phyloP scores from a whole-genome alignment of 1,140 invertebrate genomes.

The Watersipora subatra region DNA sequence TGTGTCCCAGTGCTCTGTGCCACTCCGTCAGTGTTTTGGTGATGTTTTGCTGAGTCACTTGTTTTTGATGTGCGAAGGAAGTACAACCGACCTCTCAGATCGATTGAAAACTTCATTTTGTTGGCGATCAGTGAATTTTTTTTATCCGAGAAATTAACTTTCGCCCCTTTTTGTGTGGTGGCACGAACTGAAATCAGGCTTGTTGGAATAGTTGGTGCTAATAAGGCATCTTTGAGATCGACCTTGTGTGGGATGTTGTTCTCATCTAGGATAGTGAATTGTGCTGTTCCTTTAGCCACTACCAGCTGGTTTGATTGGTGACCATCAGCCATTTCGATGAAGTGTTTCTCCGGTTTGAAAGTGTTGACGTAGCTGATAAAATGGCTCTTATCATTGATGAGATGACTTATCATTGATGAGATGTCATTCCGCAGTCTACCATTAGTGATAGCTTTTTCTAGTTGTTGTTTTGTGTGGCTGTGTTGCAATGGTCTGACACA shows the following conservation, averaged over 20 bases:
- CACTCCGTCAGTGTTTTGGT: background rate
- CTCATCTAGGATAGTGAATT: background rate
- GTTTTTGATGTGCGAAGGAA: background rate
- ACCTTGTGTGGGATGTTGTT: background rate
- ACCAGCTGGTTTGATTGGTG: background rate
- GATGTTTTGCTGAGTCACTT: background rate
- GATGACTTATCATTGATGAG: no score
- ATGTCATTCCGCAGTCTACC: background rate
- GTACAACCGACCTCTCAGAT: background rate
- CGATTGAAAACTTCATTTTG: background rate
- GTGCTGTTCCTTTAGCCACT: background rate
- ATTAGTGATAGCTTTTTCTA: background rate
- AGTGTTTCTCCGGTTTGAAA: background rate
- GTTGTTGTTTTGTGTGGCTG: background rate
- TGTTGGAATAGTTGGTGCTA: background rate
- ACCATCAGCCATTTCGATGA: background rate
- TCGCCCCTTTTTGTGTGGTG: background rate
- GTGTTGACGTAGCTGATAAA: background rate
- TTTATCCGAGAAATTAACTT: background rate
- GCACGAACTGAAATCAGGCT: background rate
- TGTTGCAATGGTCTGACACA: background rate
- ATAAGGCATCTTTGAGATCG: background rate
- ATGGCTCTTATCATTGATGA: background rate
- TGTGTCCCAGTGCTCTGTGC: background rate
- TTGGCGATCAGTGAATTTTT: background rate